A percentile compares a stretch with the other conserved stretches of the same genome.
Conservation (phyloP, 2,888 invertebrate species). For the Dorcus hopei region DNA sequence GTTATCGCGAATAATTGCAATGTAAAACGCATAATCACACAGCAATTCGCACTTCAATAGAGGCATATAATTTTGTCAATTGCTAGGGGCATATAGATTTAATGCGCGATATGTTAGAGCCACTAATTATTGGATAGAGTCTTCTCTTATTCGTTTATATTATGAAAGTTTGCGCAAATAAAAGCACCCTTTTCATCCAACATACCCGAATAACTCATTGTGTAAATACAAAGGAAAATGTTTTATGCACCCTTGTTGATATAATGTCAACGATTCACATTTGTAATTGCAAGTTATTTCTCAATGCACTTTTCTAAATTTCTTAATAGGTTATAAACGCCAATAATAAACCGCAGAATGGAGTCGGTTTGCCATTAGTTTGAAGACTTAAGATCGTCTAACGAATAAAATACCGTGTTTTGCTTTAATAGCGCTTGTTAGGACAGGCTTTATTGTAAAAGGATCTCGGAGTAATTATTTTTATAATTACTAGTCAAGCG, state of each 20-base stretch:
- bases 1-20: neutral
- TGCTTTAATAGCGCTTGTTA: constrained; percentile 16
- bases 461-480: constrained; percentile 39
- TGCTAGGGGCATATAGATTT: constrained; percentile 18
- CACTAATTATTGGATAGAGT: constrained; percentile 8
- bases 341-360: no score
- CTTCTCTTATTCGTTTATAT: neutral
- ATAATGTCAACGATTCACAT: constrained; percentile 13
- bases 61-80: constrained; percentile 27
- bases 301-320: no score
- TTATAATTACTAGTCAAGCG: constrained; percentile 39
- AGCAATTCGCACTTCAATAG: constrained; percentile 20
- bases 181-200: neutral
- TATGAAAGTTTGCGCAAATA: neutral
- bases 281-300: no score
- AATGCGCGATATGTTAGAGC: constrained; percentile 8
- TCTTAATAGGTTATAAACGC: no score
- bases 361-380: constrained; percentile 5
- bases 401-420: constrained; percentile 13
- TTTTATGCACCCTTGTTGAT: constrained; percentile 15
- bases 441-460: constrained; percentile 25
- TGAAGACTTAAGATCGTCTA: constrained; percentile 12
- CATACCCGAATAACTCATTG: neutral
- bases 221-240: neutral
- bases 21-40: constrained; percentile 19